These are phyloP conservation scores for Eucriotettix oculatus DNA, from an alignment of 2,888 invertebrate species.

Conservation along the genomic window DNA sequence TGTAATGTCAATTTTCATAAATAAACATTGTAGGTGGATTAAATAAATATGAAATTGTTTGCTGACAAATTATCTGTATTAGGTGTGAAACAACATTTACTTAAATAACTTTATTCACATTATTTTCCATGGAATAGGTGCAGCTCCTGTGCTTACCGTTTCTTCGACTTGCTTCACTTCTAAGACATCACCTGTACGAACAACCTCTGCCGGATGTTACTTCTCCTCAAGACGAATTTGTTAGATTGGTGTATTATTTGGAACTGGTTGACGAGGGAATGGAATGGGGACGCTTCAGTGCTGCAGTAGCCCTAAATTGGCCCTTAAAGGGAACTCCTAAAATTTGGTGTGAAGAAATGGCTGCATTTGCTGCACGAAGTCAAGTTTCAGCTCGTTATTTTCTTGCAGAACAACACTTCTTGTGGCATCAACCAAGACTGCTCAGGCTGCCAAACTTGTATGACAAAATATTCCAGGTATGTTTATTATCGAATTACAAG, in stretches of 20 bases:
- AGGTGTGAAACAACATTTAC: too few relatives aligned
- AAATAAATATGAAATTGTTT: too few relatives aligned
- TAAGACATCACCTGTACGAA: constrained; percentile 53
- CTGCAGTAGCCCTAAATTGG: constrained; percentile 26
- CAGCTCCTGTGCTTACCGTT: constrained; percentile 71
- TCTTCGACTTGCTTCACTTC: constrained; percentile 63
- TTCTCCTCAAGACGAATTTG: constrained; percentile 51
- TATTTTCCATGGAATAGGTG: constrained; percentile 30
- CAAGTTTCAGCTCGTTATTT: constrained; percentile 47
- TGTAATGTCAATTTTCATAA: too few relatives aligned
- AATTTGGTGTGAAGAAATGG: constrained; percentile 55
- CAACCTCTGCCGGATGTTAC: constrained; percentile 20
- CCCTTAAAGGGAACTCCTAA: constrained; percentile 25
- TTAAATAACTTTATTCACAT: too few relatives aligned
- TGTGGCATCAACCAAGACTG: constrained; percentile 69
- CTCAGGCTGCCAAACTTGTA: constrained; percentile 77
- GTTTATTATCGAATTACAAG: constrained; percentile 7
- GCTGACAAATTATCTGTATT: too few relatives aligned
- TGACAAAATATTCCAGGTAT: constrained; percentile 73
- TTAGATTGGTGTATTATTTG: constrained; percentile 57
- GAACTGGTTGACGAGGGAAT: constrained; percentile 52
- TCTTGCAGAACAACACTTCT: constrained; percentile 53
- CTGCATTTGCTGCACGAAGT: constrained; percentile 32
- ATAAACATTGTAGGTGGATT: too few relatives aligned
- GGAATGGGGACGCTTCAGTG: constrained; percentile 48